Conservation (phyloP, 2,113 vertebrate genomes). For the Cryptomyrus ogoouensis region DNA sequence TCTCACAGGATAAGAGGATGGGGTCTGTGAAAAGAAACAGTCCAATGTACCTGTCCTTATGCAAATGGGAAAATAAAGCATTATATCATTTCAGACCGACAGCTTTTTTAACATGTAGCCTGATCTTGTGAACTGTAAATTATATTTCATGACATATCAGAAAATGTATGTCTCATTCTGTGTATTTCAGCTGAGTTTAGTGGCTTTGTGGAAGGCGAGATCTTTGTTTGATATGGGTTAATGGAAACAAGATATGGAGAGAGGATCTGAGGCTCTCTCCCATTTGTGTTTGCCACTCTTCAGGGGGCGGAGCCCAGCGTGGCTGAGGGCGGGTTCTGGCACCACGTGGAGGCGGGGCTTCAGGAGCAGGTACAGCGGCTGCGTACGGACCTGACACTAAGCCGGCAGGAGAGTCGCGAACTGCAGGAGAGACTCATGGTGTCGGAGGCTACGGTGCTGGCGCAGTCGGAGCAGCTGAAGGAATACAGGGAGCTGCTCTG, state of each 20-base stretch:
- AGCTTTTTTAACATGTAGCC: neutral
- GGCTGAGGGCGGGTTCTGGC: constrained; percentile 36
- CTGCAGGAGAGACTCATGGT: constrained; percentile 82
- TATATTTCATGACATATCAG: neutral
- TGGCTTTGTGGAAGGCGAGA: neutral
- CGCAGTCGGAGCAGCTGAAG: constrained; percentile 81
- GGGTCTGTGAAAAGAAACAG: neutral
- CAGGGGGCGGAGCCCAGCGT: constrained; percentile 34
- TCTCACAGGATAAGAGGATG: neutral
- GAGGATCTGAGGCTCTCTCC: neutral
- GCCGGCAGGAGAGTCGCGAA: constrained; percentile 70
- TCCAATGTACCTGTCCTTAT: neutral
- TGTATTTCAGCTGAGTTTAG: neutral
- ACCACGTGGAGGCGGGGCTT: constrained; percentile 45
- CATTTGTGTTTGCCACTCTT: neutral
- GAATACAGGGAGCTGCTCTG: constrained; percentile 76
- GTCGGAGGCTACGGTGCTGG: constrained; percentile 80
- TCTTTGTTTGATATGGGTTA: neutral
- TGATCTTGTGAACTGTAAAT: neutral
- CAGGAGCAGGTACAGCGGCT: constrained; percentile 54
- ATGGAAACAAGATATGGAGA: neutral
- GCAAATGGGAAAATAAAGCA: no score
- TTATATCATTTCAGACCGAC: neutral
- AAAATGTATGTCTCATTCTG: neutral
- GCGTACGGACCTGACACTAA: constrained; percentile 59